Evolutionary conservation across 2,113 vertebrate genomes (phyloP).

Genomic region (Cichladusa arquata): DNA sequence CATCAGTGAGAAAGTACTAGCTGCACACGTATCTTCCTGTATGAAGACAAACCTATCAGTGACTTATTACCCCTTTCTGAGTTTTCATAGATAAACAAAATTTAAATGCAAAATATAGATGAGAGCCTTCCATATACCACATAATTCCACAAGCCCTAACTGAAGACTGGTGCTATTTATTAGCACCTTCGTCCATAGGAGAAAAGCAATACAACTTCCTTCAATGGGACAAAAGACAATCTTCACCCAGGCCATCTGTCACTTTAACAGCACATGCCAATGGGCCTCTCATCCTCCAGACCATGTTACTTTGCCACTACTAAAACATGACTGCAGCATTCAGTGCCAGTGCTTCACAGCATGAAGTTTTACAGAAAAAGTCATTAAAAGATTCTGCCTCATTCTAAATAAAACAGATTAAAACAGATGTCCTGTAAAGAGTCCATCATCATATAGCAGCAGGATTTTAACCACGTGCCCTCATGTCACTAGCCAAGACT

Average conservation of each 20-base stretch:
- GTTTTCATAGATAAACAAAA: background rate
- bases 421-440: background rate
- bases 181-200: background rate
- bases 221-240: background rate
- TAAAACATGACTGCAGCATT: background rate
- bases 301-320: background rate
- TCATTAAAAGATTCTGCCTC: background rate
- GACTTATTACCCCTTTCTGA: background rate
- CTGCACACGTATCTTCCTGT: background rate
- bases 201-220: fast-evolving
- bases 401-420: background rate
- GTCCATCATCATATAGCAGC: background rate
- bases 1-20: background rate
- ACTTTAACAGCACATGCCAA: background rate
- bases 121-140: background rate
- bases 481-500: background rate
- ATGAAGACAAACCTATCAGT: background rate
- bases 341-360: background rate
- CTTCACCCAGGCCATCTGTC: background rate
- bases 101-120: background rate
- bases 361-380: background rate
- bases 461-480: background rate
- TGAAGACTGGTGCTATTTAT: background rate
- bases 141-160: background rate
- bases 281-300: background rate